Base-by-base conservation (phyloP, 2,113 vertebrate species). In the Oenanthe oenanthe region DNA sequence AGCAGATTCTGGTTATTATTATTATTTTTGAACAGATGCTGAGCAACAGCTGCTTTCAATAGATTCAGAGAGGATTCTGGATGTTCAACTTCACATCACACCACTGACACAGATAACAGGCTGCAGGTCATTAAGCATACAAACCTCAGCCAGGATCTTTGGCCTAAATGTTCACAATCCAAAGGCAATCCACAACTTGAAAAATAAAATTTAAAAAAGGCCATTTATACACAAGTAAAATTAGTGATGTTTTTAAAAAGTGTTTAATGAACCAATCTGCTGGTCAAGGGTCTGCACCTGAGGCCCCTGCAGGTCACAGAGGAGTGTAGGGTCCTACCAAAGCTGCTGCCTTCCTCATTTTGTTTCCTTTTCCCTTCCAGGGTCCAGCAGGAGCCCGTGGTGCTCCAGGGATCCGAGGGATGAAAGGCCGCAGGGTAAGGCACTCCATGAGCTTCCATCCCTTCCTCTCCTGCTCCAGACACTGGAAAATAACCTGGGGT, bases 361-460 rank as follows among this genome's bases (percentile, higher is more conserved):
- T 81, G 17, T 74, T 89, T 83, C 38, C n/a, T 19, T 90, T 74
- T 97, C 73, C 96, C 78, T 91, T 42, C 36, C 95, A 99, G 99
- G 99, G 99, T 87, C 93, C 98, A 16, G 78, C 97, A 87, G 99
- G 99, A 97, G 97, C 98, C 83, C 94, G 96, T 58, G 99, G 99
- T 57, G 97, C 98, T 0, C 96, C 97, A 36, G 99, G 99, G 76
- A 93, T 97, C 75, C 98, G 99, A 97, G 99, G 99, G 94, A 34
- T 97, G 32, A 99, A 99, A 96, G 99, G 99, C 89, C 98, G 96
- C 86, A 96, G 98, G 98, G 99, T 99, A 97, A 98, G 99, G 5
- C 22, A 50, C 67, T 29, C 53, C 76, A 18, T 0, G 4, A 51
- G 70, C 40, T 93, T 73, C n/a, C 68, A 26, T 36, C 34, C 21